Conservation (phyloP, 2,888 invertebrate genomes). For the Cryptus armator region DNA sequence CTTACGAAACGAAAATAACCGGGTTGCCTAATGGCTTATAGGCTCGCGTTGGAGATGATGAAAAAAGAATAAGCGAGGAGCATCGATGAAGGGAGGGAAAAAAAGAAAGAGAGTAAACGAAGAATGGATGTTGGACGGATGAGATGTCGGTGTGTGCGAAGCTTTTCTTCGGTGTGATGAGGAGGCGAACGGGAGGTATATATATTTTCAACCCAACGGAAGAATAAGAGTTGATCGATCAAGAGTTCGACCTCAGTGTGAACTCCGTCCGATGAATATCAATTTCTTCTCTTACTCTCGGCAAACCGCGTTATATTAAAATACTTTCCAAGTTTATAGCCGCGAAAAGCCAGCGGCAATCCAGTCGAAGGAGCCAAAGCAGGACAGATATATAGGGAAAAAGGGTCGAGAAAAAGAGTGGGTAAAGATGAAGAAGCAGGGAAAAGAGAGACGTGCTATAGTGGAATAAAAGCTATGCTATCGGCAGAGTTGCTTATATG, state of each 20-base stretch:
- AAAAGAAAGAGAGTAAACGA: background rate
- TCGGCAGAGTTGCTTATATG: background rate
- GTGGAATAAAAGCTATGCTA: background rate
- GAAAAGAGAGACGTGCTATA: background rate
- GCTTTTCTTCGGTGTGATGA: conserved; percentile 11
- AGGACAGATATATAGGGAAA: background rate
- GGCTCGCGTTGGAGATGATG: background rate
- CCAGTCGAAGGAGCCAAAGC: background rate
- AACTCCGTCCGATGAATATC: conserved; percentile 53
- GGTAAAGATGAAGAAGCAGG: background rate
- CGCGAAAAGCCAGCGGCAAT: conserved; percentile 3
- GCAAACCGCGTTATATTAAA: conserved; percentile 38
- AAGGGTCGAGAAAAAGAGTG: background rate
- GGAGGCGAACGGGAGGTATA: background rate
- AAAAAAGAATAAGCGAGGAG: conserved; percentile 8
- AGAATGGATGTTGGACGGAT: background rate
- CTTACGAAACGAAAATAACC: conserved; percentile 1
- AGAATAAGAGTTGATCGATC: conserved; percentile 43
- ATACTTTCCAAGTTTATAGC: conserved; percentile 28
- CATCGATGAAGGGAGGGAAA: background rate
- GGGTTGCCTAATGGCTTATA: background rate
- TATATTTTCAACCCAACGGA: background rate
- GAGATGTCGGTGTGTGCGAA: background rate
- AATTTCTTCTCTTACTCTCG: conserved; percentile 31
- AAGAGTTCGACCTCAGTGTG: conserved; percentile 34